phyloP scores from a whole-genome alignment of 2,113 vertebrate species.

The Hippocampus mohnikei region DNA sequence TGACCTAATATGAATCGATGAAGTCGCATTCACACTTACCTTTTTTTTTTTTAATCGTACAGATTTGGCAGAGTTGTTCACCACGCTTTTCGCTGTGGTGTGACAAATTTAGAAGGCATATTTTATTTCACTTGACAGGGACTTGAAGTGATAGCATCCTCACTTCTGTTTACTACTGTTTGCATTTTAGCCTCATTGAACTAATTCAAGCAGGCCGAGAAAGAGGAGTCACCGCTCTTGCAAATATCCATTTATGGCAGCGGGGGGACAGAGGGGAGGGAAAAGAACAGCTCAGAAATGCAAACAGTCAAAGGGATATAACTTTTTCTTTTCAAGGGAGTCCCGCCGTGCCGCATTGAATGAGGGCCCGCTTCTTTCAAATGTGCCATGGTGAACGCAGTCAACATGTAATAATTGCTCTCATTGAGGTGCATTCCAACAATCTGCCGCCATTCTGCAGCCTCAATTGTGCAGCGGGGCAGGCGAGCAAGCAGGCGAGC shows the following conservation, averaged over 20 bases:
- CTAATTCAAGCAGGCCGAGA: conserved; percentile 97
- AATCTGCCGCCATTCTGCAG: conserved; percentile 99
- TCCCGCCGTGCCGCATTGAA: conserved; percentile 98
- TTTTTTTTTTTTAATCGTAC: neutral
- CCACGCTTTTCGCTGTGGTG: neutral
- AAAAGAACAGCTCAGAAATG: conserved; percentile 98
- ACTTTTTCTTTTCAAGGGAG: conserved; percentile 99
- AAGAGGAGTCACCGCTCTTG: conserved; percentile 84
- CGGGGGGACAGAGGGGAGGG: conserved; percentile 66
- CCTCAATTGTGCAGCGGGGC: conserved; percentile 91
- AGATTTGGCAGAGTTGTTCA: neutral
- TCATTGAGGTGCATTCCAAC: conserved; percentile 99
- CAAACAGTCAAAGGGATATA: conserved; percentile 99
- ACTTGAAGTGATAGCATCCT: conserved; percentile 49
- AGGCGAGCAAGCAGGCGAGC: conserved; percentile 99
- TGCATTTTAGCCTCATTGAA: conserved; percentile 80
- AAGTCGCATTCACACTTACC: no score
- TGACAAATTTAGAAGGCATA: no score
- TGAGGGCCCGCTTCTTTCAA: conserved; percentile 97
- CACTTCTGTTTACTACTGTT: conserved; percentile 43
- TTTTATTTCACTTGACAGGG: neutral
- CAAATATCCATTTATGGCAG: conserved; percentile 94
- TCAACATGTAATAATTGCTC: conserved; percentile 99
- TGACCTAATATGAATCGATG: no score
- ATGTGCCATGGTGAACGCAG: conserved; percentile 99